Evolutionary conservation across 2,797 vertebrate species (phyloP), one percentile per base, ranked within the genome.

Genomic region (Moxostoma hubbsi): DNA sequence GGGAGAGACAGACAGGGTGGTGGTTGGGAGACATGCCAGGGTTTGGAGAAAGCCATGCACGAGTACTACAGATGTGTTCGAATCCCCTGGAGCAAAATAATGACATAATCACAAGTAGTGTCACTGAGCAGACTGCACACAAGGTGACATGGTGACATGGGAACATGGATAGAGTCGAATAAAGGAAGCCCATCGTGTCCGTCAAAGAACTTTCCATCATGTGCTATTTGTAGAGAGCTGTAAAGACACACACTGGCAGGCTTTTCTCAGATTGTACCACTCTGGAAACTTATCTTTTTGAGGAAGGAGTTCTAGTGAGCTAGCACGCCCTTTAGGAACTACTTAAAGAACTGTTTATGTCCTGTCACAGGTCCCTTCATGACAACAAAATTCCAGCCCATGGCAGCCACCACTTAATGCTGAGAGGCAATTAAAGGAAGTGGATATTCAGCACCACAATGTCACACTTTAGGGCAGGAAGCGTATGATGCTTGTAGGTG

Each of bases 41-140:
- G 87, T 90, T 90, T 93, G 94, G 94, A 94, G 94, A 94, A 93
- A 94, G 94, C 93, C 91, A 91, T 91, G 92, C 94, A 94, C 90
- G 92, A 92, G 90, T 89, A 93, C 93, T 95, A 94, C 94, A 95
- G 94, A 95, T 96, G 94, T 94, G 94, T 94, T 94, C 93, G 92
- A 93, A 92, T 92, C 94, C 94, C 80, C 94, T 92, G 90, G 90
- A 90, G 73, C 53, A 77, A 96, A 97, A 97, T 98, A 98, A 98
- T 98, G 96, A 97, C 97, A 98, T 97, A 97, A 98, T 98, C 96
- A 97, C 96, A 96, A 97, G 96, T 95, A 96, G 96, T 96, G 97
- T 96, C 96, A 97, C 95, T 95, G 95, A 96, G 94, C 96, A 96
- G 95, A 95, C 96, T 95, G 95, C 94, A 94, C 95, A 95, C 96